Conservation (phyloP, 2,797 vertebrate genomes). For the Lindbergichthys nudifrons region DNA sequence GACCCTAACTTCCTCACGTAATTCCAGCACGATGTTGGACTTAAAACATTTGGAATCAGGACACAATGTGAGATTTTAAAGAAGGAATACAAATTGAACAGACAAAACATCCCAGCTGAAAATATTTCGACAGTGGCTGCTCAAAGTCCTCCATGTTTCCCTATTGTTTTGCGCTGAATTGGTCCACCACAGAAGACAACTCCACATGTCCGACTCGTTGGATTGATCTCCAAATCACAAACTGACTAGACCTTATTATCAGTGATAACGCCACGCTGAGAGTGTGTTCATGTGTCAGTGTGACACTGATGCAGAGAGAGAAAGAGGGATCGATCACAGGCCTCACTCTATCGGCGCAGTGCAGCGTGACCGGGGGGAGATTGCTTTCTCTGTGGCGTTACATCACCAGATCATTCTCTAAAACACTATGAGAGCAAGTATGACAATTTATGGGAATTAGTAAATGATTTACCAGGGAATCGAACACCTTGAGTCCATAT, state of each 20-base stretch:
- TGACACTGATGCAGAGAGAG: constrained; percentile 33
- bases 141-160: not conserved
- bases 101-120: not conserved
- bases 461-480: constrained; percentile 88
- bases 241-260: constrained; percentile 43
- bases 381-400: constrained; percentile 64
- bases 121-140: not conserved
- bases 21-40: too few relatives aligned
- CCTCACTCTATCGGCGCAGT: constrained; percentile 48
- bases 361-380: constrained; percentile 61
- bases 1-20: too few relatives aligned
- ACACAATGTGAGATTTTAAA: not conserved
- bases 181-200: constrained; percentile 12
- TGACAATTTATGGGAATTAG: not conserved
- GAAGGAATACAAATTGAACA: not conserved
- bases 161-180: constrained; percentile 10
- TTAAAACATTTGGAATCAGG: too few relatives aligned
- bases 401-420: constrained; percentile 41
- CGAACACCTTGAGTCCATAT: constrained; percentile 97
- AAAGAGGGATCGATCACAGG: constrained; percentile 54
- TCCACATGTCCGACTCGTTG: constrained; percentile 27
- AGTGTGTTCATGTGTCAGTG: constrained; percentile 45
- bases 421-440: not conserved
- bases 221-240: constrained; percentile 50
- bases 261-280: constrained; percentile 33